Percentiles rank a stretch among this genome's conserved stretches.
phyloP scores from a whole-genome alignment of 2,888 invertebrate genomes.

The Philonicus albiceps region DNA sequence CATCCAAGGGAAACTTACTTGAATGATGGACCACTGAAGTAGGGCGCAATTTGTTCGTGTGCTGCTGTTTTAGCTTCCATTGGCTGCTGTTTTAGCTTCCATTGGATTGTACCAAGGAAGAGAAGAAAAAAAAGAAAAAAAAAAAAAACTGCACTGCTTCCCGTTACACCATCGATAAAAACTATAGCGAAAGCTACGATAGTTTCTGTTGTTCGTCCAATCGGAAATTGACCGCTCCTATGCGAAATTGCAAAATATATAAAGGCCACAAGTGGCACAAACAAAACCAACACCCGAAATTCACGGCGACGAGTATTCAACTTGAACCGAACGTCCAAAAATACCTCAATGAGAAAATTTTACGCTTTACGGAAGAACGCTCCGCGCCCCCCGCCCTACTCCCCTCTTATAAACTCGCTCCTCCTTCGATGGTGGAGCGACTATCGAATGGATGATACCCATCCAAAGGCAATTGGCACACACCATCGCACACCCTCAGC shows the following conservation, averaged over 20 bases:
- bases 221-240: neutral
- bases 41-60: neutral
- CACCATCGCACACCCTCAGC: no score
- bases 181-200: neutral
- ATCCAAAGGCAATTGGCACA: neutral
- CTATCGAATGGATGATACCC: neutral
- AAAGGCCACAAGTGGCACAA: neutral
- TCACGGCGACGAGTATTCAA: neutral
- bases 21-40: neutral
- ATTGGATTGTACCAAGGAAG: neutral
- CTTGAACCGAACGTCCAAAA: conserved; percentile 8
- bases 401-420: neutral
- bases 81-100: neutral
- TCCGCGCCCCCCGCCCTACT: neutral
- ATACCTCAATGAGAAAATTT: conserved; percentile 36
- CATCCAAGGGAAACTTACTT: neutral
- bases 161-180: neutral
- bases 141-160: neutral
- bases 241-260: neutral
- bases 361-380: conserved; percentile 28
- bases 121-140: neutral
- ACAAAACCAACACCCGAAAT: conserved; percentile 5
- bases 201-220: neutral
- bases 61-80: neutral
- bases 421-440: neutral